Base-by-base conservation (phyloP, 1,140 invertebrate species). In the Trialeurodes vaporariorum region DNA sequence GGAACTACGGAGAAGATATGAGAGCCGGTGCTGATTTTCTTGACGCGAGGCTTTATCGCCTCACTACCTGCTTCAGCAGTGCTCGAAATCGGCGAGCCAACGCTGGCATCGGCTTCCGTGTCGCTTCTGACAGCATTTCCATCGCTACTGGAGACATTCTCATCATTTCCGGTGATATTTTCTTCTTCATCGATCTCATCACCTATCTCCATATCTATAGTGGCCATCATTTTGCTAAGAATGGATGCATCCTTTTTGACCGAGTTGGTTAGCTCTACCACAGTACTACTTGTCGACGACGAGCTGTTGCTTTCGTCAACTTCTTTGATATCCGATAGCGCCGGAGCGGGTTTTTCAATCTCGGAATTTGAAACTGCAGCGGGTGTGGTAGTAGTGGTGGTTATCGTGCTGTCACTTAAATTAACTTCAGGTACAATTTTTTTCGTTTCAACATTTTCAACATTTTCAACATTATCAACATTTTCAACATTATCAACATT, bases 221-320 rank as follows among this genome's bases (percentile, higher is more conserved):
- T 5, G 34, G 34, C 34, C 5, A 49, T 49, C 34, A 49, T 49
- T 17, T 70, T 70, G 66, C 59, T 62, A 23, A 49, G 67, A 24
- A 61, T 62, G 23, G 60, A 25, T 49, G 69, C 64, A 21, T 67
- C 63, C 27, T 62, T 67, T 17, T 64, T 70, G 23, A 24, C 24
- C 1, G 58, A 60, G 58, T 49, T 65, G 27, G 17, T n/a, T 23
- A 34, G 24, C 64, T 11, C 34, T 22, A 5, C 34, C 2, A 25
- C 59, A 40, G n/a, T 25, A 25, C 25, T 59, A 23, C n/a, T 22
- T 25, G 11, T 65, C 69, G 27, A 62, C 64, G 27, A 59, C 66
- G 13, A 63, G 49, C 25, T 9, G 34, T 17, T 49, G 34, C 34
- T 49, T 17, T 49, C 34, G 34, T 49, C 34, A 5, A 49, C 34